Evolutionary conservation across 2,113 vertebrate species (phyloP), one percentile per base, ranked within the genome.

Genomic region (Donacobius atricapilla): DNA sequence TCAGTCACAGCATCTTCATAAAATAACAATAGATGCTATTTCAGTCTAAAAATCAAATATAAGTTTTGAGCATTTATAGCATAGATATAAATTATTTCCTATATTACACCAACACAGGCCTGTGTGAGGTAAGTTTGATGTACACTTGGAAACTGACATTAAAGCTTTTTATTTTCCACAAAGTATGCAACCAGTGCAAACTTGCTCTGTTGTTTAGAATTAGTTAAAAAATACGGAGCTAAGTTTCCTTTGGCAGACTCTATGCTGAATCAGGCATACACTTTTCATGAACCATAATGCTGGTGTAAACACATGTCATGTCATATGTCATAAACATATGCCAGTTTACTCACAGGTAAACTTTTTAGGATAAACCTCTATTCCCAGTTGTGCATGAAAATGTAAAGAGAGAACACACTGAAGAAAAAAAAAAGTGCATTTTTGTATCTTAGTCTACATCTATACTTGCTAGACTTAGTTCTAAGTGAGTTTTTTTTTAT

Each of bases 341-440:
- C 83, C 89, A 93, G 86, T 94, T 96, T 95, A 97, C 93, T 94
- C 92, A 94, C 91, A 97, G 95, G 96, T 96, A 94, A 96, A 94
- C 51, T 89, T 94, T 93, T 95, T 64, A 86, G 35, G 76, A 87
- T 90, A 97, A 97, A 93, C 86, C 61, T 88, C 89, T 92, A 92
- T 83, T 92, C 94, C 95, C 90, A 92, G 92, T 88, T 96, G 90
- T 86, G 42, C 58, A 80, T 86, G 45, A 72, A 93, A 91, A 92
- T 28, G 39, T 81, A 86, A 91, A 88, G 75, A 89, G 30, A 92
- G 71, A 96, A 94, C 25, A 47, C 2, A 87, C 39, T 20, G 44
- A 15, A 24, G 31, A 33, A 79, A 58, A 50, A 73, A 81, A 81
- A 78, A 69, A 45, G 24, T 3, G 15, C 20, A 61, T 69, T 82